These are phyloP conservation scores for Suricata suricatta DNA, from an alignment of 2,113 vertebrate species.

Conservation along the genomic window DNA sequence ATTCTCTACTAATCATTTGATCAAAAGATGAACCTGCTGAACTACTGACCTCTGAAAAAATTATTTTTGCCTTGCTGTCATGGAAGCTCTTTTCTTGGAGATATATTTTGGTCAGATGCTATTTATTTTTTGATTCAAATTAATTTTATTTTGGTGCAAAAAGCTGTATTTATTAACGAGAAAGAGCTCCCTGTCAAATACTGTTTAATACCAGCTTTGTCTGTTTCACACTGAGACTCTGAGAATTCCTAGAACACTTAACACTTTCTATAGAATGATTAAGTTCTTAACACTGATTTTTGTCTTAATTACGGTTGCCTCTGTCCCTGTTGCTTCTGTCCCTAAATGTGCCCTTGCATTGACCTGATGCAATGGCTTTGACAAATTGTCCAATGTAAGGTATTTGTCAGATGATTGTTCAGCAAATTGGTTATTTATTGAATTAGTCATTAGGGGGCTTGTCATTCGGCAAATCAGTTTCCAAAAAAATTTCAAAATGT, in stretches of 20 bases:
- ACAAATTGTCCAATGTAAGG: neutral
- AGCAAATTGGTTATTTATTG: neutral
- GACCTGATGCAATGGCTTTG: neutral
- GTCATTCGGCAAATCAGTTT: neutral
- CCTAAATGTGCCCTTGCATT: neutral
- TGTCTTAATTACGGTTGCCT: neutral
- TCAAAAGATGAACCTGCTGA: neutral
- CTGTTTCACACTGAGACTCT: neutral
- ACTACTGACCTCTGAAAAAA: neutral
- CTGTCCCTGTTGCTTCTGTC: neutral
- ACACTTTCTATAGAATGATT: neutral
- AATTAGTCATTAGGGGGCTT: neutral
- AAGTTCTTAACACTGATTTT: neutral
- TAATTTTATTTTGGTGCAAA: too few relatives aligned
- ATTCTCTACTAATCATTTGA: neutral
- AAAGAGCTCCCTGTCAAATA: neutral
- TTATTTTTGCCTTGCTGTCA: neutral
- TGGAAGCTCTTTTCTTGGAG: neutral
- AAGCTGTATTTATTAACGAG: too few relatives aligned
- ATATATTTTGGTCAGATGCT: neutral
- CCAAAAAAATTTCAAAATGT: neutral
- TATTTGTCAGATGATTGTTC: neutral
- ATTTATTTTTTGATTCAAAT: neutral
- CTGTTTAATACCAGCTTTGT: neutral
- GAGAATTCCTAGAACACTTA: neutral